Evolutionary conservation across 2,797 vertebrate genomes (phyloP), one percentile per base, ranked within the genome.

Genomic region (Mormyrus hasselquistii): DNA sequence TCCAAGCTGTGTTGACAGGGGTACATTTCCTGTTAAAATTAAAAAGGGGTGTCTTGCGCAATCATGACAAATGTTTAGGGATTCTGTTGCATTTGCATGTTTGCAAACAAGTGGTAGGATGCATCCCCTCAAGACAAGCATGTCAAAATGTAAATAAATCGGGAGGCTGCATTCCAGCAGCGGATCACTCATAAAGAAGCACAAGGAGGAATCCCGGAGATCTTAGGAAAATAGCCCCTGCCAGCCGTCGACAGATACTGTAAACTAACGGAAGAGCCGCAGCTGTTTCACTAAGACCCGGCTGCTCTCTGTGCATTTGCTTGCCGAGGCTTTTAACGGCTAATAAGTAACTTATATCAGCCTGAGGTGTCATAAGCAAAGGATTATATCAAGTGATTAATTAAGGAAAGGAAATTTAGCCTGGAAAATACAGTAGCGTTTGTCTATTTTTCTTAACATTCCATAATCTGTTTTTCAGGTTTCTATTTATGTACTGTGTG

Each of bases 1-100:
- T 55, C 88, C 87, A 34, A 19, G 88, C 93, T 49, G 92, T 88
- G 85, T 6, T 86, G 83, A 52, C 47, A 52, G 50, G 8, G 83
- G n/a, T 52, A 34, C 86, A 87, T 62, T 87, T 87, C 55, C 55
- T 47, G 38, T 49, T 76, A 38, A 76, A 59, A 47, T 55, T 57
- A 57, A 57, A 57, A 29, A 34, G 8, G 12, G 59, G 34, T 7
- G 38, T 47, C 57, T 38, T 47, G 53, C 0, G n/a, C 25, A 65
- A 87, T 65, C 86, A 49, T 12, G 38, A 7, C 16, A 12, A 65
- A 62, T 49, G 34, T 87, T 87, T 87, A 65, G 19, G 9, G 50
- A 87, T 87, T 62, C n/a, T 62, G 34, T 65, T 87, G 41, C 55
- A 47, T 87, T 65, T 49, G 41, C 57, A 10, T 65, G 86, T 65